A percentile compares a stretch with the other conserved stretches of the same genome.
phyloP scores from a whole-genome alignment of 2,113 vertebrate species.

The Psittacara wagleri region DNA sequence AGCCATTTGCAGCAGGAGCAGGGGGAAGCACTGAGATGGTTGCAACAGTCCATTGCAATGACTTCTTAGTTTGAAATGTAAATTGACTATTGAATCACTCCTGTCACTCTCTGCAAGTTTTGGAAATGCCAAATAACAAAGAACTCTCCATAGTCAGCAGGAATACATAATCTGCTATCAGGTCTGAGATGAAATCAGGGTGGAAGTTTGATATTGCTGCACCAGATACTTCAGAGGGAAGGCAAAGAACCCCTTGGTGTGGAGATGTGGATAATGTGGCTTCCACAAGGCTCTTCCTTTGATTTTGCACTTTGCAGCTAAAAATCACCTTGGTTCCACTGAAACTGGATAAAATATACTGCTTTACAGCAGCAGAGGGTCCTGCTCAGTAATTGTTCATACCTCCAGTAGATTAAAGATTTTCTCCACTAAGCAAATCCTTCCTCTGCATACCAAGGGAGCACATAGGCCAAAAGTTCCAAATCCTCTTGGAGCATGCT shows the following conservation, averaged over 20 bases:
- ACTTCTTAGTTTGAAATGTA: background rate
- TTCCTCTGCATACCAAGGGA: background rate
- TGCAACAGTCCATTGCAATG: background rate
- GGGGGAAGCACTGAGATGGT: background rate
- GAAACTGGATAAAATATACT: background rate
- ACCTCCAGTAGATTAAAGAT: background rate
- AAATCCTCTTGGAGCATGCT: background rate
- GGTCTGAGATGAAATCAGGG: fast-evolving
- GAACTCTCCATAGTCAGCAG: background rate
- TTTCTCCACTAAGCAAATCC: background rate
- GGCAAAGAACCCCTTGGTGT: background rate
- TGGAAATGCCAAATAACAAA: background rate
- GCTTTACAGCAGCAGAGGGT: background rate
- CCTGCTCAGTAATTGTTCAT: background rate
- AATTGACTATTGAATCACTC: background rate
- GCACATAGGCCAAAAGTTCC: background rate
- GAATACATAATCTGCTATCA: background rate
- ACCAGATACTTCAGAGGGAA: background rate
- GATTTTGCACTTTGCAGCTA: background rate
- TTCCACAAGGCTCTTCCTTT: background rate
- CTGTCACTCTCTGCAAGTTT: background rate
- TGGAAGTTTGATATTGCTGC: background rate
- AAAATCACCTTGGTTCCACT: background rate
- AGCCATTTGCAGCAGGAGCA: background rate
- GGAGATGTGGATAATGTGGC: background rate